These are phyloP conservation scores for Calypte anna DNA, from an alignment of 2,113 vertebrate species.

Conservation along the genomic window DNA sequence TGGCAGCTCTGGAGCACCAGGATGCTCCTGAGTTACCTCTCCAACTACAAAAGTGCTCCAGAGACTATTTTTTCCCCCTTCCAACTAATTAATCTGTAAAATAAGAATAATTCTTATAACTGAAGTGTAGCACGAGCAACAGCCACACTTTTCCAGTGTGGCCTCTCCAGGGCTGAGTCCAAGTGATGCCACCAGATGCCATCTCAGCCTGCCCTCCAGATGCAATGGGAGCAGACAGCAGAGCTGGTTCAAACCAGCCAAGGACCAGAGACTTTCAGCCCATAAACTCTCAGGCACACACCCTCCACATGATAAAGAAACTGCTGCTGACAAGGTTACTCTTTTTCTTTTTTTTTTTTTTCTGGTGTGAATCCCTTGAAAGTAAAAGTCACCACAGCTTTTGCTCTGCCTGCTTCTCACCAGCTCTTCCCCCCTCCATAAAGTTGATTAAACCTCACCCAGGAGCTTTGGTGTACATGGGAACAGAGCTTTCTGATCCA, in stretches of 20 bases:
- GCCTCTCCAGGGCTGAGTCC: not conserved
- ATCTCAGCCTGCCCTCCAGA: not conserved
- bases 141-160: not conserved
- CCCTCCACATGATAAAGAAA: not conserved
- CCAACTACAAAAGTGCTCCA: not conserved
- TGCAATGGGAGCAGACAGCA: not conserved
- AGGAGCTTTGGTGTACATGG: not conserved
- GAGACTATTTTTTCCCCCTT: not conserved
- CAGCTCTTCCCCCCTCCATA: fast-evolving
- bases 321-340: not conserved
- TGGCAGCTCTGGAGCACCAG: not conserved
- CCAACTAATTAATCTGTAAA: not conserved
- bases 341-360: no score
- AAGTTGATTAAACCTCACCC: not conserved
- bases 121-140: not conserved
- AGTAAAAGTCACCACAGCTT: not conserved
- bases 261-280: not conserved
- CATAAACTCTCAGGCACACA: not conserved
- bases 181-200: not conserved
- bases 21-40: not conserved
- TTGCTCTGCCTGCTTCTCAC: not conserved
- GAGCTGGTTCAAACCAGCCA: conserved; percentile 2
- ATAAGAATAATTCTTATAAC: not conserved
- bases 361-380: not conserved
- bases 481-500: not conserved